These are phyloP conservation scores for Notarius quadriscutis DNA, from an alignment of 2,113 vertebrate genomes.

Conservation along the genomic window DNA sequence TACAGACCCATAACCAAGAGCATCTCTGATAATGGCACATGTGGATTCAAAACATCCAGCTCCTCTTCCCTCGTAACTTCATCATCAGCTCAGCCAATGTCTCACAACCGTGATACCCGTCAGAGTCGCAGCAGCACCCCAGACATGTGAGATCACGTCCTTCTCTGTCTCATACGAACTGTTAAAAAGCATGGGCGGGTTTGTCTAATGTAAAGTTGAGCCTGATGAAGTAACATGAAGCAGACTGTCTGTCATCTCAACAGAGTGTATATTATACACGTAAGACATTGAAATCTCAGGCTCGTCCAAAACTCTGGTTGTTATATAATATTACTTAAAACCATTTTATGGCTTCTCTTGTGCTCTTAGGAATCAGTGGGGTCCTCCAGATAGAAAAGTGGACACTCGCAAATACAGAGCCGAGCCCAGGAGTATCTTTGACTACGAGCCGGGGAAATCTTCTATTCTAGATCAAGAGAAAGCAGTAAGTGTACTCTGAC, in stretches of 20 bases:
- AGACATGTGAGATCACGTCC: constrained; percentile 76
- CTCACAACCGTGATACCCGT: constrained; percentile 52
- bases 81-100: constrained; percentile 65
- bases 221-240: background rate
- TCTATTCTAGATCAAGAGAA: constrained; percentile 84
- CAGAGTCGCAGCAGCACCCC: constrained; percentile 64
- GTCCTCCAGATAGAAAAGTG: constrained; percentile 85
- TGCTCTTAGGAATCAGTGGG: constrained; percentile 79
- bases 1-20: constrained; percentile 83
- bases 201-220: background rate
- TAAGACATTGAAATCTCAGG: background rate
- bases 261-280: background rate
- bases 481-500: constrained; percentile 71
- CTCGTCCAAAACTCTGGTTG: background rate
- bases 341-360: constrained; percentile 2
- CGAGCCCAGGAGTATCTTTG: constrained; percentile 86
- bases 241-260: background rate
- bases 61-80: constrained; percentile 61
- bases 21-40: constrained; percentile 76
- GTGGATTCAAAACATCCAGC: constrained; percentile 68
- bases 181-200: background rate
- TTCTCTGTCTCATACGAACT: background rate
- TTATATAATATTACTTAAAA: background rate
- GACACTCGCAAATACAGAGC: constrained; percentile 86
- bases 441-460: constrained; percentile 86